A percentile compares a stretch with the other conserved stretches of the same genome.
These are phyloP conservation scores for Metalampra italica DNA, from an alignment of 2,888 invertebrate species.

Conservation along the genomic window DNA sequence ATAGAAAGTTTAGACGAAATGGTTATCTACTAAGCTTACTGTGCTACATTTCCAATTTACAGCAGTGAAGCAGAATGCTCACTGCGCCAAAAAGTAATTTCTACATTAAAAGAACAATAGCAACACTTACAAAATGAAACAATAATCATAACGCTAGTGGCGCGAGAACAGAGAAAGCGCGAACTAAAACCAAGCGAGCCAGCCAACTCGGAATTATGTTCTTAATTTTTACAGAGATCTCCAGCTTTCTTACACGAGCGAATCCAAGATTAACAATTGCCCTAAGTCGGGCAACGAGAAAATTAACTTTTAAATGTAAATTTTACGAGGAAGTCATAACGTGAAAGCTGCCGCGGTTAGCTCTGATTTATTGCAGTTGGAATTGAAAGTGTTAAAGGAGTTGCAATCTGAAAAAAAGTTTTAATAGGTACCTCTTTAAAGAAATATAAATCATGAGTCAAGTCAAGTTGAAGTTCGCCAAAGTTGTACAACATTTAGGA, in stretches of 20 bases:
- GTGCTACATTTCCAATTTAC: background rate
- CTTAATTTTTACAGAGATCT: slow-evolving; percentile 46
- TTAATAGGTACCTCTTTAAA: slow-evolving; percentile 77
- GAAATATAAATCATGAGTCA: slow-evolving; percentile 73
- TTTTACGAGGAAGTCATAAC: slow-evolving; percentile 77
- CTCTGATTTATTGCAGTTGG: slow-evolving; percentile 73
- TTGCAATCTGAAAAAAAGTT: slow-evolving; percentile 76
- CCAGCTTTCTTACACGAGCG: slow-evolving; percentile 35
- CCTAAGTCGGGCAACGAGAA: slow-evolving; percentile 63
- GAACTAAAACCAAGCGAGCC: slow-evolving; percentile 17
- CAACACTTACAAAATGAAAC: slow-evolving; percentile 6
- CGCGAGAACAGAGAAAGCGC: background rate
- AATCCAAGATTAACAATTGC: slow-evolving; percentile 73
- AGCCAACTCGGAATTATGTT: slow-evolving; percentile 39
- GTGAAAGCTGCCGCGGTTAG: slow-evolving; percentile 74
- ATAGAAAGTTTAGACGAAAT: too few relatives aligned
- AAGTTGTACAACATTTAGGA: slow-evolving; percentile 63
- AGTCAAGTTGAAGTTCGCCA: slow-evolving; percentile 58
- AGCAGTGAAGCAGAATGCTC: too few relatives aligned
- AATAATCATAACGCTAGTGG: slow-evolving; percentile 5
- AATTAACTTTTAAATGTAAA: slow-evolving; percentile 78
- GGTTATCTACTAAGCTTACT: too few relatives aligned
- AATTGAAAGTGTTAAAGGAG: slow-evolving; percentile 77
- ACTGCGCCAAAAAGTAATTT: background rate
- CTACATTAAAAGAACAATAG: background rate